A percentile compares a stretch with the other conserved stretches of the same genome.
phyloP scores from a whole-genome alignment of 2,797 vertebrate genomes.

The Leptodactylus fallax region DNA sequence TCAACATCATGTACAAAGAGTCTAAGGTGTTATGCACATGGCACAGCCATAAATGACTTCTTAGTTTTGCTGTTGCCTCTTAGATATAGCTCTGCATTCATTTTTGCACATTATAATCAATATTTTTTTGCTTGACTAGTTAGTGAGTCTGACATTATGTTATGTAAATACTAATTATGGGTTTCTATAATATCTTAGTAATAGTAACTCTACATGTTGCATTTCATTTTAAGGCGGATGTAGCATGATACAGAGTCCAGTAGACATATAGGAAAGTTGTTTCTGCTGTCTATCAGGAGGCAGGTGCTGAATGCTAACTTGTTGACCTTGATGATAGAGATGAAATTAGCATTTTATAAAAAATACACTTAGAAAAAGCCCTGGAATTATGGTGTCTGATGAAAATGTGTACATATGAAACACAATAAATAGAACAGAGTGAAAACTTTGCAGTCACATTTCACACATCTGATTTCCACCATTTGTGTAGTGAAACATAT shows the following conservation, averaged over 20 bases:
- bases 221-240: background rate
- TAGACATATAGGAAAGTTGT: background rate
- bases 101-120: too few species aligned
- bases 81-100: too few species aligned
- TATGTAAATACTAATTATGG: too few species aligned
- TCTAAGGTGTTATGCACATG: too few species aligned
- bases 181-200: too few species aligned
- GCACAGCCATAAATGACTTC: too few species aligned
- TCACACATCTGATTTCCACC: background rate
- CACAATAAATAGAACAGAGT: background rate
- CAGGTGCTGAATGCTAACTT: background rate
- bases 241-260: background rate
- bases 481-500: slow-evolving; percentile 14
- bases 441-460: slow-evolving; percentile 6
- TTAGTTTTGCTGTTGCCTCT: too few species aligned
- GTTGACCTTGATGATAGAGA: background rate
- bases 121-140: too few species aligned
- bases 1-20: too few species aligned
- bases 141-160: too few species aligned
- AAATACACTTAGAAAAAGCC: background rate
- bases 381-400: background rate
- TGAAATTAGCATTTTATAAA: background rate
- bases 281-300: background rate
- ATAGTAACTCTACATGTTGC: too few species aligned
- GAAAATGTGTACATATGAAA: background rate